A percentile compares a stretch with the other conserved stretches of the same genome.
Conservation (phyloP, 1,140 invertebrate species). For the Ectropis grisescens region DNA sequence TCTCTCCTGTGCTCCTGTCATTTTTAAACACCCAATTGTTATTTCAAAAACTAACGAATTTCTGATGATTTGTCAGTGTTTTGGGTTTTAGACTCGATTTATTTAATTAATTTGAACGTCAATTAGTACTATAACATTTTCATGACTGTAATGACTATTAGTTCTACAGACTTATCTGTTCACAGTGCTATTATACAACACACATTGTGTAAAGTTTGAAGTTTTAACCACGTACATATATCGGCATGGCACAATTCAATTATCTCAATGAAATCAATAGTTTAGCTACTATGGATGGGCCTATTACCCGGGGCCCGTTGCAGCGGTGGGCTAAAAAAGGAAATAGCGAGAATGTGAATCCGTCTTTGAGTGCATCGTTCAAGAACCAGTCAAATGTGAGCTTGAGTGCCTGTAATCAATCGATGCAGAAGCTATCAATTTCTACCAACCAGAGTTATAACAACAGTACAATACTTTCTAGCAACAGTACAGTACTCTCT, state of each 20-base stretch:
- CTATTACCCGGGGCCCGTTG: slow-evolving; percentile 81
- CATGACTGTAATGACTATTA: no score
- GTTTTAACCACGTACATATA: no score
- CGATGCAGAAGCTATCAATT: slow-evolving; percentile 70
- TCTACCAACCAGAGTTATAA: slow-evolving; percentile 70
- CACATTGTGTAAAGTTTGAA: no score
- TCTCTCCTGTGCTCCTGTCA: no score
- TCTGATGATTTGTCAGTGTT: no score
- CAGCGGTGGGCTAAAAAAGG: slow-evolving; percentile 84
- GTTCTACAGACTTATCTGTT: neutral
- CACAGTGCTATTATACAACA: slow-evolving; percentile 13
- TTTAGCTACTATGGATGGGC: slow-evolving; percentile 81
- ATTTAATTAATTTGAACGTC: no score
- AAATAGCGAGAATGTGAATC: slow-evolving; percentile 49
- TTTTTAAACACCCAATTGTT: no score
- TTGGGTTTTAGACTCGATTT: no score
- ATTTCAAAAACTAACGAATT: no score
- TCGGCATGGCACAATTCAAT: slow-evolving; percentile 87
- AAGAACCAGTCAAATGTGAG: slow-evolving; percentile 58
- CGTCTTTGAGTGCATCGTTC: slow-evolving; percentile 38
- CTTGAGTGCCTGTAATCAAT: slow-evolving; percentile 67
- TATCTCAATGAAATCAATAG: slow-evolving; percentile 84
- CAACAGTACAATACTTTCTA: slow-evolving; percentile 48
- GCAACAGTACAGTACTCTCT: slow-evolving; percentile 46
- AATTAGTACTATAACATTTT: no score